phyloP scores from a whole-genome alignment of 2,797 vertebrate species.

The Galago senegalensis region DNA sequence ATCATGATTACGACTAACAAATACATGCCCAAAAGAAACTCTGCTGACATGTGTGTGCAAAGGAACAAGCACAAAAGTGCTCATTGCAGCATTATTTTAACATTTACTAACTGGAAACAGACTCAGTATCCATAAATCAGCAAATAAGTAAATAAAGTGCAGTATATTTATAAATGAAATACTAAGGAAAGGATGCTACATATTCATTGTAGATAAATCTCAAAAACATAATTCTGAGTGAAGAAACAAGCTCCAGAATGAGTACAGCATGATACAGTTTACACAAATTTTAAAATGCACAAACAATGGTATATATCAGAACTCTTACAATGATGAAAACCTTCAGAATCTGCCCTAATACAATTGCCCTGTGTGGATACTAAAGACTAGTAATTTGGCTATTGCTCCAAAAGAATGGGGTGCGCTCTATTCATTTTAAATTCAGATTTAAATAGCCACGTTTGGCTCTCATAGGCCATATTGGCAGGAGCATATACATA shows the following conservation, averaged over 20 bases:
- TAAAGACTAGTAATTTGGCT: neutral
- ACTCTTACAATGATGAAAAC: neutral
- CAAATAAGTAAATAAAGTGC: neutral
- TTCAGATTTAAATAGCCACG: slow-evolving; percentile 27
- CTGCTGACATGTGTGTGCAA: slow-evolving; percentile 26
- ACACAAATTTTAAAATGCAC: neutral
- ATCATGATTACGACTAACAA: slow-evolving; percentile 25
- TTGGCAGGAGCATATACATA: neutral
- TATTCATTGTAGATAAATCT: neutral
- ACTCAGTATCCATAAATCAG: slow-evolving; percentile 14
- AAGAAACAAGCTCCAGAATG: neutral
- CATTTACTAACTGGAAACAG: slow-evolving; percentile 10
- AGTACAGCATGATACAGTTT: neutral
- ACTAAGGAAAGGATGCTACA: neutral
- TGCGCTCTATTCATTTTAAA: slow-evolving; percentile 46
- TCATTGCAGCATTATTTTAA: slow-evolving; percentile 48
- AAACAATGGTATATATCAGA: neutral
- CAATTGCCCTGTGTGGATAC: neutral
- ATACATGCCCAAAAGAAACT: neutral
- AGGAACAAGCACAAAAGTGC: neutral
- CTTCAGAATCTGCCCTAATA: neutral
- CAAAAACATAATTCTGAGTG: neutral
- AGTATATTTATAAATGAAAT: neutral
- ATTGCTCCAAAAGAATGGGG: neutral
- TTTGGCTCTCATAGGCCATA: neutral